A percentile compares a stretch with the other conserved stretches of the same genome.
Conservation (phyloP, 2,797 vertebrate genomes). For the Neosilurus hyrtlii region DNA sequence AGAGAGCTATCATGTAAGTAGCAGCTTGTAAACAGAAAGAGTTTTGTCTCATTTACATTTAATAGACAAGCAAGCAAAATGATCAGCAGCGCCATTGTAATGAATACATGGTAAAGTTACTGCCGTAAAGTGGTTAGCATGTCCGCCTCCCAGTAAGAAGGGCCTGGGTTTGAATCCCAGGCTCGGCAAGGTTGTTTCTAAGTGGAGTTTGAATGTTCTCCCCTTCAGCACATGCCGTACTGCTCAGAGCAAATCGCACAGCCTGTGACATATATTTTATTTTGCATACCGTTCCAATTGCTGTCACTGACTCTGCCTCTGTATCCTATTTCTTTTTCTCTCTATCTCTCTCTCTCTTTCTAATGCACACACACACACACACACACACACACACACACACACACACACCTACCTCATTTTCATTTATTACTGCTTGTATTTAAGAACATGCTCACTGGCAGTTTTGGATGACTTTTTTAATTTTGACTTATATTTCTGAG, state of each 20-base stretch:
- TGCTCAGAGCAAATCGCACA: not conserved
- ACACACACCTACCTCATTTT: not conserved
- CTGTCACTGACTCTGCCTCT: not conserved
- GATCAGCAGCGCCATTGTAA: not conserved
- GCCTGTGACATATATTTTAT: not conserved
- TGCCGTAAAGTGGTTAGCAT: not conserved
- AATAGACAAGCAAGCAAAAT: not conserved
- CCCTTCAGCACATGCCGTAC: not conserved
- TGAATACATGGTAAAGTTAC: not conserved
- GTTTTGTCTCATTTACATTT: not conserved
- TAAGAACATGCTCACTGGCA: not conserved
- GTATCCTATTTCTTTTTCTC: not conserved
- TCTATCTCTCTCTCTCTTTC: too few relatives aligned
- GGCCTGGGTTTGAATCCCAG: too few relatives aligned
- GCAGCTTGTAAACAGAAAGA: not conserved
- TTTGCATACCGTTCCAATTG: not conserved
- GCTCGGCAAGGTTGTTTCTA: too few relatives aligned
- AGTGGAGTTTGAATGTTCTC: too few relatives aligned
- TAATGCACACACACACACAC: too few relatives aligned
- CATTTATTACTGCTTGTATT: not conserved
- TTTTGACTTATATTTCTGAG: not conserved
- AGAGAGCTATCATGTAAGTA: not conserved
- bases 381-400: too few relatives aligned
- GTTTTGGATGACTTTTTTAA: not conserved
- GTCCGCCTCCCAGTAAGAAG: too few relatives aligned